Evolutionary conservation across 2,797 vertebrate genomes (phyloP).

Genomic region (Cryptoblepharus egeriae): DNA sequence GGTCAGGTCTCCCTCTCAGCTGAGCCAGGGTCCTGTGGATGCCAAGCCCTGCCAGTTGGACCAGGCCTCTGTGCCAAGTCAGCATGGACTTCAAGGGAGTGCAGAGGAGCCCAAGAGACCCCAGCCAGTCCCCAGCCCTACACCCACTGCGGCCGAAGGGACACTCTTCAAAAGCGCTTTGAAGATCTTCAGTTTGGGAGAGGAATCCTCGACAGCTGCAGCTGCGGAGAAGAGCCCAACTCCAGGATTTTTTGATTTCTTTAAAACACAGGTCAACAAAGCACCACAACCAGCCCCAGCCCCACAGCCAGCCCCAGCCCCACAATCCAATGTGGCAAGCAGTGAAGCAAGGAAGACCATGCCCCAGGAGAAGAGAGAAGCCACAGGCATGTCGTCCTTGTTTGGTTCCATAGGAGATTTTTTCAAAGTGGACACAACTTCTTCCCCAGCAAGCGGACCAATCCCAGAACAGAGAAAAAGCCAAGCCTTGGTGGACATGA

Average conservation of each 20-base stretch:
- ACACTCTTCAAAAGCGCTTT: conserved; percentile 77
- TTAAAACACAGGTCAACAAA: conserved; percentile 84
- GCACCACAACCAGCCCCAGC: conserved; percentile 38
- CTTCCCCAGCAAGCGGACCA: conserved; percentile 46
- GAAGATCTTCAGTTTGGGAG: conserved; percentile 74
- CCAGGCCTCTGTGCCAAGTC: conserved; percentile 35
- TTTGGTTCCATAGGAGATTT: conserved; percentile 88
- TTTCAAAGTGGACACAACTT: conserved; percentile 81
- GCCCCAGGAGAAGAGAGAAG: conserved; percentile 77
- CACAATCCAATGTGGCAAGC: conserved; percentile 50
- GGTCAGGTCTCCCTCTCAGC: conserved; percentile 58
- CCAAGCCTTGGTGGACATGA: conserved; percentile 30
- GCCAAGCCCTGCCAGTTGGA: conserved; percentile 19
- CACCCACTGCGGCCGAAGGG: conserved; percentile 68
- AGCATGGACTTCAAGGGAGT: conserved; percentile 20
- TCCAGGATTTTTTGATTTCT: conserved; percentile 85
- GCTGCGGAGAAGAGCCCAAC: conserved; percentile 78
- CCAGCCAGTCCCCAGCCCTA: conserved; percentile 59
- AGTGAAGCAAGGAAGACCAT: conserved; percentile 59
- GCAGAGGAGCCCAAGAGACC: conserved; percentile 50
- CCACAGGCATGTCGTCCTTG: conserved; percentile 80
- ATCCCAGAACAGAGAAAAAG: conserved; percentile 29
- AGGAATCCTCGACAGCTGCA: conserved; percentile 62
- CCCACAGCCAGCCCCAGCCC: conserved; percentile 37
- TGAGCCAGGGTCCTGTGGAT: conserved; percentile 42